Percentiles rank a stretch among this genome's conserved stretches.
phyloP scores from a whole-genome alignment of 2,113 vertebrate genomes.

The Hemibagrus wyckioides region DNA sequence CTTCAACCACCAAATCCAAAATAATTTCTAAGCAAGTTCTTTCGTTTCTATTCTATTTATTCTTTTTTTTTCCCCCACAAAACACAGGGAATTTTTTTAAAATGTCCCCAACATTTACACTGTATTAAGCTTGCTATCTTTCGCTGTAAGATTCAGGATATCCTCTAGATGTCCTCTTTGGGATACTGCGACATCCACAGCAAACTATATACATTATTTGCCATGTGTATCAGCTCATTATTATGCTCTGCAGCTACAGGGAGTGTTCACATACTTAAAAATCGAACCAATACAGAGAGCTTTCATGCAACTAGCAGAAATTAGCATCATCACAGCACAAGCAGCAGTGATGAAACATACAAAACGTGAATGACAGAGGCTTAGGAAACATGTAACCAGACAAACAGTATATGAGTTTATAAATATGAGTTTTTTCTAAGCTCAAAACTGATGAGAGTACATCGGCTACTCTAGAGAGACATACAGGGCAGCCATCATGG shows the following conservation, averaged over 20 bases:
- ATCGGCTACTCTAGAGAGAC: not conserved
- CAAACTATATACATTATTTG: not conserved
- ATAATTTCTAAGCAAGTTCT: not conserved
- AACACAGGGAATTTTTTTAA: not conserved
- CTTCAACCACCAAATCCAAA: not conserved
- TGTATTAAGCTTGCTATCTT: not conserved
- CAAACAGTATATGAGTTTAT: not conserved
- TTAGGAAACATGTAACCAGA: not conserved
- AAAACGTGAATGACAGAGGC: not conserved
- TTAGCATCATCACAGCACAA: not conserved
- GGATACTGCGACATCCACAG: not conserved
- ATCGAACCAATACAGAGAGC: not conserved
- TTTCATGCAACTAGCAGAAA: not conserved
- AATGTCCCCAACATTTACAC: not conserved
- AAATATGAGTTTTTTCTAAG: not conserved
- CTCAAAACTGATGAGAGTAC: not conserved
- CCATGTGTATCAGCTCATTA: not conserved
- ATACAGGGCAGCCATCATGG: not conserved
- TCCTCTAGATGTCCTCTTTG: not conserved
- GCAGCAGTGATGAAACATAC: not conserved
- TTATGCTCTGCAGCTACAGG: not conserved
- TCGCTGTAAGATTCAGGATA: not conserved
- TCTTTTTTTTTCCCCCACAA: not conserved
- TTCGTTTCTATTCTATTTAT: not conserved
- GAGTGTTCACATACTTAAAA: not conserved